Evolutionary conservation across 2,888 invertebrate genomes (phyloP).

Genomic region (Bombyx huttoni): DNA sequence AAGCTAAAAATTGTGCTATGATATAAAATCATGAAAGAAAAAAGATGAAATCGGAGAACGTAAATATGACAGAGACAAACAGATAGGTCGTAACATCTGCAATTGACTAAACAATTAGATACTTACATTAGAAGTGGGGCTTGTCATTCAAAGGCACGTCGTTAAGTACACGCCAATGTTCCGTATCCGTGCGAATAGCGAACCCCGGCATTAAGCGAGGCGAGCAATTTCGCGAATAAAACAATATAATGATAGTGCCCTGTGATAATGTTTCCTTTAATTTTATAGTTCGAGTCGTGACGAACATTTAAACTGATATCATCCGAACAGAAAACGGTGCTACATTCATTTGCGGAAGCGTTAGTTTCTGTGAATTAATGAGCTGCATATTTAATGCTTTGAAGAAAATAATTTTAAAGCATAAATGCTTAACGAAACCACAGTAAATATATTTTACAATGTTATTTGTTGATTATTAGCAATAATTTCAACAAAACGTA

Average conservation of each 20-base stretch:
- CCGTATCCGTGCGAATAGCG: conserved; percentile 39
- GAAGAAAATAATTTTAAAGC: no score
- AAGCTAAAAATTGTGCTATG: no score
- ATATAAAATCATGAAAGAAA: neutral
- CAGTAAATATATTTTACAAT: neutral
- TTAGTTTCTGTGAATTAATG: neutral
- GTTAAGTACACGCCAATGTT: conserved; percentile 41
- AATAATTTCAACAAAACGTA: no score
- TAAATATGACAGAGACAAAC: neutral
- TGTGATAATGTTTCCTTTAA: conserved; percentile 42
- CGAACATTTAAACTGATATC: conserved; percentile 10
- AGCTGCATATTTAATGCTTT: neutral
- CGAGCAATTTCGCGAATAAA: conserved; percentile 54
- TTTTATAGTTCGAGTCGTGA: conserved; percentile 31
- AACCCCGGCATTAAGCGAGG: conserved; percentile 35
- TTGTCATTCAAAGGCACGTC: conserved; percentile 47
- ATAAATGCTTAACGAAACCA: neutral
- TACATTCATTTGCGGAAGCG: neutral
- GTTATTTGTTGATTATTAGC: neutral
- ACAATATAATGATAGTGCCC: conserved; percentile 47
- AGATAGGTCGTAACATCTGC: conserved; percentile 18
- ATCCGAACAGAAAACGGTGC: conserved; percentile 4
- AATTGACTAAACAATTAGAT: conserved; percentile 39
- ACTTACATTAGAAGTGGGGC: conserved; percentile 34
- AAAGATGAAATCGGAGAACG: neutral